These are phyloP conservation scores for Acleris sparsana DNA, from an alignment of 2,888 invertebrate species.

Conservation along the genomic window DNA sequence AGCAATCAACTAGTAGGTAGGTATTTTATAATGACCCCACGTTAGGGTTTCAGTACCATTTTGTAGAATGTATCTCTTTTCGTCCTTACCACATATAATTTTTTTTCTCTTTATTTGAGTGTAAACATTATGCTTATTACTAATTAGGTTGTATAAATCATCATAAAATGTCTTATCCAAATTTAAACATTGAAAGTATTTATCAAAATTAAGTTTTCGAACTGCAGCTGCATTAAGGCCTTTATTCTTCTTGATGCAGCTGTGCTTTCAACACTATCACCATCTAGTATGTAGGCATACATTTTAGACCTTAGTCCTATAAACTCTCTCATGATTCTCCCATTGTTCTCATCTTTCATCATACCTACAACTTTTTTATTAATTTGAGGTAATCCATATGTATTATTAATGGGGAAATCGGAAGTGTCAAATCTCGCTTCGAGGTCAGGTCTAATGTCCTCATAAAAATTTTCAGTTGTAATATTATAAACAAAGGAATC, in stretches of 20 bases:
- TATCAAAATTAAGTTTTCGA: too few species aligned
- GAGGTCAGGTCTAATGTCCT: too few species aligned
- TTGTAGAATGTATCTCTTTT: slow-evolving; percentile 26
- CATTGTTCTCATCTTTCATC: slow-evolving; percentile 41
- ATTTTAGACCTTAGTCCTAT: slow-evolving; percentile 1
- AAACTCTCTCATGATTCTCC: slow-evolving; percentile 38
- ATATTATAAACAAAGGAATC: too few species aligned
- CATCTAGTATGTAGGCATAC: slow-evolving; percentile 32
- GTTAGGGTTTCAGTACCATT: too few species aligned
- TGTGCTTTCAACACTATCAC: slow-evolving; percentile 9
- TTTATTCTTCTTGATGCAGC: neutral
- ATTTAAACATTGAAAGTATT: too few species aligned
- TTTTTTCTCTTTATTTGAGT: slow-evolving; percentile 25
- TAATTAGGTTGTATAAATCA: slow-evolving; percentile 27
- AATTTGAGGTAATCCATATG: slow-evolving; percentile 13
- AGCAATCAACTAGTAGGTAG: too few species aligned
- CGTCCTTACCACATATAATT: slow-evolving; percentile 31
- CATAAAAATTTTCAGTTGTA: too few species aligned
- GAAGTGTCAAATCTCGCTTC: too few species aligned
- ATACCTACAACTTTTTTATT: slow-evolving; percentile 40
- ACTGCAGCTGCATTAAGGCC: too few species aligned
- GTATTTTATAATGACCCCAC: too few species aligned
- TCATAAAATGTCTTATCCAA: neutral
- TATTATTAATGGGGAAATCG: too few species aligned
- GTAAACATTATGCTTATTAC: slow-evolving; percentile 28